These are phyloP conservation scores for Acanthisitta chloris DNA, from an alignment of 2,113 vertebrate genomes.

Conservation along the genomic window DNA sequence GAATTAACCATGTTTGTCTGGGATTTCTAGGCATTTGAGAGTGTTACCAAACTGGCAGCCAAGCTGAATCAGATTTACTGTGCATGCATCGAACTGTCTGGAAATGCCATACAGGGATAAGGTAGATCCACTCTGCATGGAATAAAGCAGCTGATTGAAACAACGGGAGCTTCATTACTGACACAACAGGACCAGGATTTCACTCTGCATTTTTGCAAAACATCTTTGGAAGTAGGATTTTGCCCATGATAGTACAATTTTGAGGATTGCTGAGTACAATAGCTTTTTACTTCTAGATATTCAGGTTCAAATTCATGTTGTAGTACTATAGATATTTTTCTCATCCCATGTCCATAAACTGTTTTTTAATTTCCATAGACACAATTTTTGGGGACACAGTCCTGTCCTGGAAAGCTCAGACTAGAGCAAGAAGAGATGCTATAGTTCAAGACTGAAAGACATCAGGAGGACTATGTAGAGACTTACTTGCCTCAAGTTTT, in stretches of 20 bases:
- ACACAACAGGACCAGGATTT: not conserved
- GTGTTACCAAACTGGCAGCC: not conserved
- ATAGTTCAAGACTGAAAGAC: not conserved
- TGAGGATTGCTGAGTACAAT: not conserved
- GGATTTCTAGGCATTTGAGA: not conserved
- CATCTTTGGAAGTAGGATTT: not conserved
- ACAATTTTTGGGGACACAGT: not conserved
- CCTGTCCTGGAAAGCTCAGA: not conserved
- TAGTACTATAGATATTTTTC: not conserved
- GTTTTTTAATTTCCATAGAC: not conserved
- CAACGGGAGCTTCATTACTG: not conserved
- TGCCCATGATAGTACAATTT: not conserved
- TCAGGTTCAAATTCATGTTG: not conserved
- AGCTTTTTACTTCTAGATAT: not conserved
- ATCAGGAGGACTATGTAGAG: not conserved
- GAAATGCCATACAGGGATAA: not conserved
- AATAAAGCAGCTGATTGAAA: not conserved
- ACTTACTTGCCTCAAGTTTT: not conserved
- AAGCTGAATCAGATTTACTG: not conserved
- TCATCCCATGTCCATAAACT: not conserved
- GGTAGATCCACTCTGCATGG: not conserved
- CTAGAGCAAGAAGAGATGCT: not conserved
- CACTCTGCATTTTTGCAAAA: not conserved
- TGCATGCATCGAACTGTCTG: not conserved
- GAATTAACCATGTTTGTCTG: not conserved